Base-by-base conservation (phyloP, 2,888 invertebrate species). In the Meloe dianella region DNA sequence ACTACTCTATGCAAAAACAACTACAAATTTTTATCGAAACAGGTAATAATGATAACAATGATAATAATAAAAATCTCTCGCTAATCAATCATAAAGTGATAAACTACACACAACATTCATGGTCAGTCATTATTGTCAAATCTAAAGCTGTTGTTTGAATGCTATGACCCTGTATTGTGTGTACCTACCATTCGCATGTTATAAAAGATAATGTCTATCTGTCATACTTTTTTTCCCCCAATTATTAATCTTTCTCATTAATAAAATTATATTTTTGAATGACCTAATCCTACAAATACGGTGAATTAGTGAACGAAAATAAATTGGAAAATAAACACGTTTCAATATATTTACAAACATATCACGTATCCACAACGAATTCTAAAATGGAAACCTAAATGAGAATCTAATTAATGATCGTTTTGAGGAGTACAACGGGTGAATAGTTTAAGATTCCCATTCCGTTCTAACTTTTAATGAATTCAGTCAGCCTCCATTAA, bases 61-160 rank as follows among this genome's bases (percentile, higher is more conserved):
- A n/a, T n/a, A n/a, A n/a, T n/a, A 47, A 47, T 20, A 47, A 47
- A 22, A 9, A 20, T 47, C 17, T 17, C n/a, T 10, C 20, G 8
- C 20, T 35, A 35, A 47, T 47, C 47, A 47, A 47, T 47, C 47
- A 47, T 47, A 20, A 47, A 47, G 9, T 47, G 47, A 47, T 47
- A 47, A 47, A 47, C 47, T 22, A 47, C 20, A 47, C n/a, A 41
- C 7, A 41, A 41, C 41, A 41, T 47, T 47, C 47, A 47, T 6
- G 47, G 47, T 22, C 47, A 47, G 20, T 47, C 20, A 20, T 47
- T 47, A 47, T 47, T 20, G 20, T 47, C 20, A 47, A 2, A 27
- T 27, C 27, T 47, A 17, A 41, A 41, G 47, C 47, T 47, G 47
- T 47, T 20, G 20, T 47, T 6, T 47, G 47, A 47, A 47, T 47